Evolutionary conservation across 2,797 vertebrate genomes (phyloP).

Genomic region (Pristis pectinata): DNA sequence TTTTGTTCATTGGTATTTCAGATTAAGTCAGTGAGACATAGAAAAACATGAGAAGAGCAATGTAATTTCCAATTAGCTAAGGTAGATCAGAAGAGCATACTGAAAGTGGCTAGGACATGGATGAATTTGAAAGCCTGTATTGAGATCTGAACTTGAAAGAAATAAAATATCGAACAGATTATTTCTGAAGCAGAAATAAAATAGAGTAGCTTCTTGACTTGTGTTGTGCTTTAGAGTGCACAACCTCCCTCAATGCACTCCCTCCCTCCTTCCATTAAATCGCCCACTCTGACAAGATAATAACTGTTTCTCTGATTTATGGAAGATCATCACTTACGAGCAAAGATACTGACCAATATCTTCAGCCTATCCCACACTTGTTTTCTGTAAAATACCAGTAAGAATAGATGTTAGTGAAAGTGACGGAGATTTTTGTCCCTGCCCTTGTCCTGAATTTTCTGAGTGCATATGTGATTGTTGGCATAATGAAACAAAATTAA

Average conservation of each 20-base stretch:
- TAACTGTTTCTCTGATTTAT: neutral
- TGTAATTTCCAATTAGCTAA: neutral
- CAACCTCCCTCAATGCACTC: neutral
- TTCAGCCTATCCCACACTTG: neutral
- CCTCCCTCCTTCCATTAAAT: neutral
- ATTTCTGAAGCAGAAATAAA: no score
- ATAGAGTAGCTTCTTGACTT: no score
- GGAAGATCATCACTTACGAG: neutral
- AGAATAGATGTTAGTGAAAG: neutral
- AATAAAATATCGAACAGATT: neutral
- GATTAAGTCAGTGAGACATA: neutral
- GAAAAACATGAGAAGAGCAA: neutral
- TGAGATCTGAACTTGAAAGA: neutral
- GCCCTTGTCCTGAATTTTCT: neutral
- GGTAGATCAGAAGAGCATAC: no score
- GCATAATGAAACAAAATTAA: neutral
- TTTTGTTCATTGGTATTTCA: neutral
- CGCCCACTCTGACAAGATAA: neutral
- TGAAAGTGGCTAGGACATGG: no score
- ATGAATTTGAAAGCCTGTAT: neutral
- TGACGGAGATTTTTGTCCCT: neutral
- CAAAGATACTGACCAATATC: no score
- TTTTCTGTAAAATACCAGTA: neutral
- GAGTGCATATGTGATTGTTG: neutral
- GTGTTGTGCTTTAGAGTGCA: neutral